Conservation (phyloP, 1,140 invertebrate species). For the Nasonia giraulti region DNA sequence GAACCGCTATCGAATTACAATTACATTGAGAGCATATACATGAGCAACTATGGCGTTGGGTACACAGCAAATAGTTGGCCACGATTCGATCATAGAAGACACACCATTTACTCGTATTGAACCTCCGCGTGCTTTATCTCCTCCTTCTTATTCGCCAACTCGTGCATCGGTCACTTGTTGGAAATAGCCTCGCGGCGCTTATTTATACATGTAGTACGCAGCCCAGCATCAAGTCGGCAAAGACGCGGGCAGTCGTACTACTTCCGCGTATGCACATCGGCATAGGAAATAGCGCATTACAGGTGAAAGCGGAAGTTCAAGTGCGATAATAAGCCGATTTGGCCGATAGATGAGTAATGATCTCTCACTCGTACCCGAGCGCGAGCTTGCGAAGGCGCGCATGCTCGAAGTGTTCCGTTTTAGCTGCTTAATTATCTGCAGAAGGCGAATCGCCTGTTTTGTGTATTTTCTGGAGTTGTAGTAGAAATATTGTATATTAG, state of each 20-base stretch:
- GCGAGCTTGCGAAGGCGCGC: background rate
- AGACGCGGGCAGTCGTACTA: background rate
- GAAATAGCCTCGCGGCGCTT: background rate
- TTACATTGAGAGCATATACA: background rate
- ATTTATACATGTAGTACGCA: background rate
- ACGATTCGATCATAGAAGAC: background rate
- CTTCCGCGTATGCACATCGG: background rate
- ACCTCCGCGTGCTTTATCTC: background rate
- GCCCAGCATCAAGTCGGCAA: background rate
- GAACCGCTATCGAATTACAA: background rate
- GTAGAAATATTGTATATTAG: too few relatives aligned
- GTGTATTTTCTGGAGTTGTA: too few relatives aligned
- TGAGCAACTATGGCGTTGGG: too few relatives aligned
- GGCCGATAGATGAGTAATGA: background rate
- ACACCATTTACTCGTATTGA: background rate
- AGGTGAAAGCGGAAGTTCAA: slow-evolving; percentile 5
- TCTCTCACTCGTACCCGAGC: background rate
- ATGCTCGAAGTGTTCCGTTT: background rate
- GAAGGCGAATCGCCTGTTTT: too few relatives aligned
- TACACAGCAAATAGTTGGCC: background rate
- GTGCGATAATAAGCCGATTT: slow-evolving; percentile 6
- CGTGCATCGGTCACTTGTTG: background rate
- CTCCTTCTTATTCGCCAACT: background rate
- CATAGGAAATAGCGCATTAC: background rate
- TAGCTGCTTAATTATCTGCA: too few relatives aligned